These are phyloP conservation scores for Oxytorus armatus DNA, from an alignment of 2,888 invertebrate species.

Conservation along the genomic window DNA sequence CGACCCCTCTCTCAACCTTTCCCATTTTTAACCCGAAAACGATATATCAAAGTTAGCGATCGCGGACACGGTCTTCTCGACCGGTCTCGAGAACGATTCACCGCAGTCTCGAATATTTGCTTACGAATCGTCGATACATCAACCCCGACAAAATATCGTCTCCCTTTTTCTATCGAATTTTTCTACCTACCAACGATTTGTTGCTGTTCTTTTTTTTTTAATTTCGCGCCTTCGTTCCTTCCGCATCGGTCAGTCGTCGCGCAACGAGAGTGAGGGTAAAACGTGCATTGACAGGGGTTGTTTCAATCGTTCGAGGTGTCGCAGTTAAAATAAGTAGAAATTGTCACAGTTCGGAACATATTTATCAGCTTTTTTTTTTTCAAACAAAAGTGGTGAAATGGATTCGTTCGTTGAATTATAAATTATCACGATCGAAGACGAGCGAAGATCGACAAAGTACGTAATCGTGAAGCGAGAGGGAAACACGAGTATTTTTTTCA, in stretches of 20 bases:
- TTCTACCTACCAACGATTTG: slow-evolving; percentile 11
- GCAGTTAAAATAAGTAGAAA: neutral
- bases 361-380: too few species aligned
- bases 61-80: slow-evolving; percentile 43
- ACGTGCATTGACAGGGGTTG: slow-evolving; percentile 6
- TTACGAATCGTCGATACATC: slow-evolving; percentile 69
- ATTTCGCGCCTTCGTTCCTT: slow-evolving; percentile 42
- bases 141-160: neutral
- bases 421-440: neutral
- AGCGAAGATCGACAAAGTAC: slow-evolving; percentile 17
- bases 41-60: slow-evolving; percentile 43
- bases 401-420: neutral
- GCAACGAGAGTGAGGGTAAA: slow-evolving; percentile 29
- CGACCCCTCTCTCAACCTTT: neutral
- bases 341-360: neutral
- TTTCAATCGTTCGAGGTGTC: neutral
- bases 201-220: slow-evolving; percentile 32
- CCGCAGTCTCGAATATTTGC: slow-evolving; percentile 75
- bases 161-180: slow-evolving; percentile 2
- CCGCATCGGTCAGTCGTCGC: slow-evolving; percentile 38
- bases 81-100: slow-evolving; percentile 63
- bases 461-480: slow-evolving; percentile 1
- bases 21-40: slow-evolving; percentile 15
- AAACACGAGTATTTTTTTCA: too few species aligned
- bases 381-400: neutral